Conservation (phyloP, 2,888 invertebrate species). For the Drosophila mercatorum region DNA sequence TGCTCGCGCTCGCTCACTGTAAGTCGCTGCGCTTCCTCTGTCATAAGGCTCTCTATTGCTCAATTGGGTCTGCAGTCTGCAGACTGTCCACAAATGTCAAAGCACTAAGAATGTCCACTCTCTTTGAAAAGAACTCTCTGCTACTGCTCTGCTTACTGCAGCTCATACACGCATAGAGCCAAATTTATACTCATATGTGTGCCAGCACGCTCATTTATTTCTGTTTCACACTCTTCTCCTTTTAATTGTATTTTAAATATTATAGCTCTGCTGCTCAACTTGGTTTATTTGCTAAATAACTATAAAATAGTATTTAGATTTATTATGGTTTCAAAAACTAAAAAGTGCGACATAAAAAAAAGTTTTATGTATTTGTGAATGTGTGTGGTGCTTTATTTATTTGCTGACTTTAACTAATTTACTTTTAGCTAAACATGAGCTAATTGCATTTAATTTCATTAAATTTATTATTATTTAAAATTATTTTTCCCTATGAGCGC, state of each 20-base stretch:
- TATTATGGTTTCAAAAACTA: not conserved
- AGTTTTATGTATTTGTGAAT: not conserved
- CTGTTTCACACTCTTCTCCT: not conserved
- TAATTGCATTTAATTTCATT: not conserved
- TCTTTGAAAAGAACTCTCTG: not conserved
- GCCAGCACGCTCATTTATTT: not conserved
- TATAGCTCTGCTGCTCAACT: not conserved
- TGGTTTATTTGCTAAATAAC: constrained; percentile 2
- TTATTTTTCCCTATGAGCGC: not conserved
- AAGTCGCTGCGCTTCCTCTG: not conserved
- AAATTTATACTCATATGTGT: not conserved
- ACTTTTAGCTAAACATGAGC: not conserved
- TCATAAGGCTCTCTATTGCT: not conserved
- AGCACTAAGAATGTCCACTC: not conserved
- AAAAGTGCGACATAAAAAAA: not conserved
- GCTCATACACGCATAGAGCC: not conserved
- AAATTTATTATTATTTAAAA: not conserved
- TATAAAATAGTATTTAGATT: not conserved
- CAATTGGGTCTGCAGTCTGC: not conserved
- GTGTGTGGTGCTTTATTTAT: not conserved
- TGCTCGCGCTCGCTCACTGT: not conserved
- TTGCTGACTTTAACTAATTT: not conserved
- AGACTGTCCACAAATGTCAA: not conserved
- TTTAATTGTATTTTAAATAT: not conserved
- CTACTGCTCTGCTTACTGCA: not conserved